These are phyloP conservation scores for Passer domesticus DNA, from an alignment of 2,113 vertebrate genomes.

Conservation along the genomic window DNA sequence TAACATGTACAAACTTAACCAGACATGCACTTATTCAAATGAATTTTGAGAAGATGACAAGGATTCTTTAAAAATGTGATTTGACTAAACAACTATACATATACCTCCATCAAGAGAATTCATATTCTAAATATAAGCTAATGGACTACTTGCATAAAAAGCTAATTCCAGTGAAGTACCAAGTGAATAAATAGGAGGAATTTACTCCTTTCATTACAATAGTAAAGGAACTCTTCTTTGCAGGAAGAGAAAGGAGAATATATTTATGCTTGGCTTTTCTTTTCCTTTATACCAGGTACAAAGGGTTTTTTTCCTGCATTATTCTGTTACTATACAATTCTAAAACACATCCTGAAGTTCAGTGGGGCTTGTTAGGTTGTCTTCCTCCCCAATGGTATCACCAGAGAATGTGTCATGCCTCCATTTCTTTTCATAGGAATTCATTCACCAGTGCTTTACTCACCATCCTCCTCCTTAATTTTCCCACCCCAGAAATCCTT, in stretches of 20 bases:
- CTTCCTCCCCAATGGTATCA: neutral
- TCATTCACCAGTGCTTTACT: neutral
- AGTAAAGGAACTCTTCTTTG: neutral
- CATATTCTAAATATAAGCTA: neutral
- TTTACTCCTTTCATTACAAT: neutral
- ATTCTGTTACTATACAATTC: neutral
- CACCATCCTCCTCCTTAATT: neutral
- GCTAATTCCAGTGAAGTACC: neutral
- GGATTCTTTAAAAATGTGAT: neutral
- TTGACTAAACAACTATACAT: neutral
- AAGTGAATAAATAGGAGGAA: neutral
- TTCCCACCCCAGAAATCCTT: neutral
- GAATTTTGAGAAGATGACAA: neutral
- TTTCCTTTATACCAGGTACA: neutral
- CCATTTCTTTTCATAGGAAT: neutral
- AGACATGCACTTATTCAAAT: neutral
- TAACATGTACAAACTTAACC: neutral
- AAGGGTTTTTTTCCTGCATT: neutral
- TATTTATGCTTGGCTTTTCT: neutral
- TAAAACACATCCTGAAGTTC: neutral
- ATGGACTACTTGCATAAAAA: neutral
- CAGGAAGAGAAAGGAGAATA: neutral
- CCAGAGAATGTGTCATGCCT: neutral
- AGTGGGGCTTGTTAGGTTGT: neutral
- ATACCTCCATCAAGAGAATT: neutral